A percentile compares a stretch with the other conserved stretches of the same genome.
These are phyloP conservation scores for Acromyrmex heyeri DNA, from an alignment of 1,140 invertebrate species.

Conservation along the genomic window DNA sequence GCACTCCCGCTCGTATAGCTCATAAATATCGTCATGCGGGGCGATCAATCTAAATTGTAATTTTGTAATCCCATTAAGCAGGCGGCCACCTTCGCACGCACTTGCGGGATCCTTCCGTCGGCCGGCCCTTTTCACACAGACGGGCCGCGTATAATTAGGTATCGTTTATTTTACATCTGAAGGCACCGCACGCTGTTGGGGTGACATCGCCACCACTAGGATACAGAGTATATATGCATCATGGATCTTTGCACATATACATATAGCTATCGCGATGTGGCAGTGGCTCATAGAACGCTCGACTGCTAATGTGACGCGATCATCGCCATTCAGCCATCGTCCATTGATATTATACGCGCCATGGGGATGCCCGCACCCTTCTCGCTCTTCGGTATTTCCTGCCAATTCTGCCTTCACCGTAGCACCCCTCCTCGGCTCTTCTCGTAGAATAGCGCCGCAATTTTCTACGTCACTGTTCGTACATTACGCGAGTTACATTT, in stretches of 20 bases:
- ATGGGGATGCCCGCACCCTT: conserved; percentile 57
- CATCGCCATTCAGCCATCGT: conserved; percentile 80
- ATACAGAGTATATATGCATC: conserved; percentile 39
- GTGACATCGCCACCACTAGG: conserved; percentile 56
- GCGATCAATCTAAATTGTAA: conserved; percentile 82
- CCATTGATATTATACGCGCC: conserved; percentile 82
- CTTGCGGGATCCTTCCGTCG: conserved; percentile 75
- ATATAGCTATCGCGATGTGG: conserved; percentile 71
- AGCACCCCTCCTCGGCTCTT: conserved; percentile 20
- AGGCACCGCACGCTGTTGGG: conserved; percentile 63
- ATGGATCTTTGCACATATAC: conserved; percentile 42
- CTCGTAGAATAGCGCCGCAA: conserved; percentile 32
- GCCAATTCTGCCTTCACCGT: conserved; percentile 1
- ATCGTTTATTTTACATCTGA: conserved; percentile 85
- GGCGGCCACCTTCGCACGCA: conserved; percentile 77
- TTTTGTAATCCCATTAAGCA: conserved; percentile 81
- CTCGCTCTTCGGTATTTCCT: conserved; percentile 69
- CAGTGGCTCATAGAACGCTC: conserved; percentile 85
- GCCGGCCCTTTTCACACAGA: conserved; percentile 71
- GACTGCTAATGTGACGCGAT: conserved; percentile 85
- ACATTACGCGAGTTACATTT: conserved; percentile 46
- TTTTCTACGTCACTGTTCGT: conserved; percentile 60
- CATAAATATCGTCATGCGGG: conserved; percentile 61
- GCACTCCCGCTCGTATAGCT: not conserved
- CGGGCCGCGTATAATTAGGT: conserved; percentile 84